These are phyloP conservation scores for Synergus laeviventris DNA, from an alignment of 2,888 invertebrate species.

Conservation along the genomic window DNA sequence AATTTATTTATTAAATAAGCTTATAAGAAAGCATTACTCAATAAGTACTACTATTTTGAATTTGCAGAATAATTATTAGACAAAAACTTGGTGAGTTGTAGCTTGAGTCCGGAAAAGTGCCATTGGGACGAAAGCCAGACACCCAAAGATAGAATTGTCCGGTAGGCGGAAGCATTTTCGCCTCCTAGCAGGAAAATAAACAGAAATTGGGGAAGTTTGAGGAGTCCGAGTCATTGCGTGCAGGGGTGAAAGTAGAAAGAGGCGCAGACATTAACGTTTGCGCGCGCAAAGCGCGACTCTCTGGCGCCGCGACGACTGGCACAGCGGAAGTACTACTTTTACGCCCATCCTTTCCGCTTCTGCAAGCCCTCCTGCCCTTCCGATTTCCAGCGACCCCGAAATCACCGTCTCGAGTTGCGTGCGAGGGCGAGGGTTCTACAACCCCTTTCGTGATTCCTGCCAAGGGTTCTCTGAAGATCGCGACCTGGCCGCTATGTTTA, in stretches of 20 bases:
- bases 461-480: conserved; percentile 25
- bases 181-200: conserved; percentile 67
- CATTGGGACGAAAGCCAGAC: conserved; percentile 44
- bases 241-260: conserved; percentile 46
- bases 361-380: conserved; percentile 51
- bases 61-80: neutral
- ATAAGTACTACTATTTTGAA: too few relatives aligned
- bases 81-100: neutral
- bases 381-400: conserved; percentile 60
- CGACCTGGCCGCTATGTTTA: conserved; percentile 22
- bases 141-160: conserved; percentile 49
- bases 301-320: conserved; percentile 71
- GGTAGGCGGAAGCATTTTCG: conserved; percentile 64
- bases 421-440: conserved; percentile 49
- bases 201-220: conserved; percentile 48
- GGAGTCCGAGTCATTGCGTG: conserved; percentile 43
- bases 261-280: conserved; percentile 33
- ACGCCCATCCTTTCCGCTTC: conserved; percentile 61
- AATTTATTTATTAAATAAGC: neutral
- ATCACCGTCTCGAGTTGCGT: conserved; percentile 71
- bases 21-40: too few relatives aligned
- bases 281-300: conserved; percentile 47
- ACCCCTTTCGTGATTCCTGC: conserved; percentile 50
- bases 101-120: conserved; percentile 1
- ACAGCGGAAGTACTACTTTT: conserved; percentile 74